Percentiles rank a stretch among this genome's conserved stretches.
Evolutionary conservation across 35 echinoderm and acorn worm genomes (phyloP).

Genomic region (Lytechinus variegatus): DNA sequence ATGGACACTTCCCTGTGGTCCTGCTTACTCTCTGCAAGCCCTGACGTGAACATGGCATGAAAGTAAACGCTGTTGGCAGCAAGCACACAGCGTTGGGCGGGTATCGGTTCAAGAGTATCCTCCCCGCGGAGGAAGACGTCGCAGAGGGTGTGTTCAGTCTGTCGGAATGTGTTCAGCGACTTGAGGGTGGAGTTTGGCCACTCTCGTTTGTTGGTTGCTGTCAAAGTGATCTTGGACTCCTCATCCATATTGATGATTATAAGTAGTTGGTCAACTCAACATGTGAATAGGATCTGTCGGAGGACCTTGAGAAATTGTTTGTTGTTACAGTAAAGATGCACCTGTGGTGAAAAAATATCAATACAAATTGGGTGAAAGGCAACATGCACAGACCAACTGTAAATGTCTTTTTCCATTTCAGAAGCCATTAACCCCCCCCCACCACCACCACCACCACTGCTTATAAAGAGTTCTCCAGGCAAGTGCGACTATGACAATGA

Average conservation of each 20-base stretch:
- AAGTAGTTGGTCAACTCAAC: background rate
- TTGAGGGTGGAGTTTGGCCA: conserved; percentile 51
- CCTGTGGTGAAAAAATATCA: background rate
- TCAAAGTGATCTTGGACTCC: conserved; percentile 23
- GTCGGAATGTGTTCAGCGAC: conserved; percentile 55
- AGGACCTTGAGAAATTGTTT: background rate
- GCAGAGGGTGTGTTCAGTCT: background rate
- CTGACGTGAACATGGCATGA: conserved; percentile 74
- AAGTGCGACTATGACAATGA: no score
- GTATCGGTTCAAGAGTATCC: background rate
- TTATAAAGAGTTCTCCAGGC: no score
- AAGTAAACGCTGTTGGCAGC: conserved; percentile 74
- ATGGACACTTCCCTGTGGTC: conserved; percentile 48
- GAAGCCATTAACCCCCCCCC: no score
- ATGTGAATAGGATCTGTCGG: background rate
- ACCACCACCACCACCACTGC: no score
- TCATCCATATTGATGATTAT: background rate
- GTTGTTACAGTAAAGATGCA: no score
- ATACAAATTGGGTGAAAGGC: background rate
- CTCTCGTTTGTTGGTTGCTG: conserved; percentile 41
- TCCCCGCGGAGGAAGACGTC: background rate
- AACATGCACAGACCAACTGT: background rate
- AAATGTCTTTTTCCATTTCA: no score
- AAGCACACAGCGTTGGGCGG: conserved; percentile 65
- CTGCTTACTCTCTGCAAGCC: conserved; percentile 63